Conservation (phyloP, 2,113 vertebrate genomes). For the Leiothrix lutea region DNA sequence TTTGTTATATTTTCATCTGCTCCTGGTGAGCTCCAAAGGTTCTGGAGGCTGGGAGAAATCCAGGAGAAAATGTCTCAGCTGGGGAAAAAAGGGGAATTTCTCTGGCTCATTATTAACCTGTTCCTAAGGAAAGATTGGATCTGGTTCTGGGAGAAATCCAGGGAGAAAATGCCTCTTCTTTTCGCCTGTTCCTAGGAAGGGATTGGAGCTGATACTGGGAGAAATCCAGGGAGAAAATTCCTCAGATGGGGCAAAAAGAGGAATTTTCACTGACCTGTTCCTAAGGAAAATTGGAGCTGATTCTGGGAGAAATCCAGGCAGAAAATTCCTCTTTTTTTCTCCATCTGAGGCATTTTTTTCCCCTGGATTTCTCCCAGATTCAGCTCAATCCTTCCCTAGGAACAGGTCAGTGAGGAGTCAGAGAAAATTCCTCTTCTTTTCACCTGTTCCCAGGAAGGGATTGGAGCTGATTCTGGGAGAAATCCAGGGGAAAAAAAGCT, state of each 20-base stretch:
- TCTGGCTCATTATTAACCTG: too few relatives aligned
- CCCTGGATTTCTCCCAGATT: background rate
- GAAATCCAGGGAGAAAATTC: background rate
- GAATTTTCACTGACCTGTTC: background rate
- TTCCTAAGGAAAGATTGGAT: background rate
- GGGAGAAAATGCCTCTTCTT: background rate
- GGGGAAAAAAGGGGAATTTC: background rate
- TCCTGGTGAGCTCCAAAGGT: background rate
- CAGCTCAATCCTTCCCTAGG: background rate
- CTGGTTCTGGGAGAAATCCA: too few relatives aligned
- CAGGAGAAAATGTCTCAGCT: background rate
- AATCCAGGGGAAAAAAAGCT: too few relatives aligned
- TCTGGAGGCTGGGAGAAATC: background rate
- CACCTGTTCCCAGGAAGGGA: too few relatives aligned
- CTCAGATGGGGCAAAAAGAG: background rate
- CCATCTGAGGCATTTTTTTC: background rate
- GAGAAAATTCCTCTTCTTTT: background rate
- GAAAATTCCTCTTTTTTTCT: background rate
- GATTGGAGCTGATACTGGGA: background rate
- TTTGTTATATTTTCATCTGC: background rate
- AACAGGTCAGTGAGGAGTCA: background rate
- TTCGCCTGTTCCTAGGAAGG: too few relatives aligned
- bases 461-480: too few relatives aligned
- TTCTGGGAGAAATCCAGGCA: too few relatives aligned
- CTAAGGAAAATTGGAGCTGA: too few relatives aligned